phyloP scores from a whole-genome alignment of 2,888 invertebrate genomes.

The Drosophila kuntzei region DNA sequence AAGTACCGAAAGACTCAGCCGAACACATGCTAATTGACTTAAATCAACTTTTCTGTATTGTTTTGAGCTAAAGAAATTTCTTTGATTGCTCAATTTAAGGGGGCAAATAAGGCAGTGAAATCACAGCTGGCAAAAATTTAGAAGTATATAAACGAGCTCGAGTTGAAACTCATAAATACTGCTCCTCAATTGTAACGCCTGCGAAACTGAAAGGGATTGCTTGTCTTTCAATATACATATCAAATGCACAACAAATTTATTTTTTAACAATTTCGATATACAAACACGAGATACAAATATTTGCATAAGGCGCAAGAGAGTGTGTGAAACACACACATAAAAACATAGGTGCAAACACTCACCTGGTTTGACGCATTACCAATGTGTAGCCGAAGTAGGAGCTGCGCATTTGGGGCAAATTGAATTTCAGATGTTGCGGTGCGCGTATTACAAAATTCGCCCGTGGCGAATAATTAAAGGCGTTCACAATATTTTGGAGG shows the following conservation, averaged over 20 bases:
- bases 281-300: slow-evolving; percentile 43
- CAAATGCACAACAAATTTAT: neutral
- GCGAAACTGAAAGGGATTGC: slow-evolving; percentile 30
- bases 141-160: slow-evolving; percentile 49
- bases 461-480: slow-evolving; percentile 83
- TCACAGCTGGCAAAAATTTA: slow-evolving; percentile 56
- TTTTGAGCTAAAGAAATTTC: slow-evolving; percentile 20
- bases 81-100: slow-evolving; percentile 51
- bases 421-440: slow-evolving; percentile 69
- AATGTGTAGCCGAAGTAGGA: slow-evolving; percentile 84
- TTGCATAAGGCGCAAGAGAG: slow-evolving; percentile 26
- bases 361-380: slow-evolving; percentile 82
- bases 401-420: slow-evolving; percentile 76
- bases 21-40: slow-evolving; percentile 46
- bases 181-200: neutral
- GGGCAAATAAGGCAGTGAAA: slow-evolving; percentile 19
- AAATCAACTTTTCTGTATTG: slow-evolving; percentile 11
- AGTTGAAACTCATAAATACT: neutral
- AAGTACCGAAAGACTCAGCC: slow-evolving; percentile 43
- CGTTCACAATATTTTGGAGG: slow-evolving; percentile 28
- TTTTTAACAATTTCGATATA: neutral
- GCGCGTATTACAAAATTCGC: slow-evolving; percentile 77
- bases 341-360: slow-evolving; percentile 39
- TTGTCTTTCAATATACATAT: slow-evolving; percentile 21
- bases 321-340: too few relatives aligned